phyloP scores from a whole-genome alignment of 2,113 vertebrate species.

The Pipa parva region DNA sequence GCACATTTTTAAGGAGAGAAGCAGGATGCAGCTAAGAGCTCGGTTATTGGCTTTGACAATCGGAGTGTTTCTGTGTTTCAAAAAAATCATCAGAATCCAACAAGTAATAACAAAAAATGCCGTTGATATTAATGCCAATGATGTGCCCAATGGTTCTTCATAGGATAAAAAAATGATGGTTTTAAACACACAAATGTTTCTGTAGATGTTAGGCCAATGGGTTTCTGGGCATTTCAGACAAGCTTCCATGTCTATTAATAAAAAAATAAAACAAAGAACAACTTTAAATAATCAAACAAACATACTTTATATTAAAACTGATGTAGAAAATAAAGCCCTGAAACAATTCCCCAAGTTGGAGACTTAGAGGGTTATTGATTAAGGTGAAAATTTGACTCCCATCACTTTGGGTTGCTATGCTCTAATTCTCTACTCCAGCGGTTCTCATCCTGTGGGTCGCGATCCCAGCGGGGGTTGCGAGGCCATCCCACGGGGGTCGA shows the following conservation, averaged over 20 bases:
- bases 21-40: conserved; percentile 57
- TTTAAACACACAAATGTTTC: conserved; percentile 42
- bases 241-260: neutral
- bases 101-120: conserved; percentile 32
- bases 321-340: too few relatives aligned
- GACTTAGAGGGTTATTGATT: too few relatives aligned
- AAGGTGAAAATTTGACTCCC: too few relatives aligned
- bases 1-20: conserved; percentile 56
- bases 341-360: too few relatives aligned
- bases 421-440: too few relatives aligned
- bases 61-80: conserved; percentile 45
- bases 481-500: too few relatives aligned
- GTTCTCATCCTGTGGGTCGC: too few relatives aligned
- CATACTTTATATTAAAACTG: too few relatives aligned
- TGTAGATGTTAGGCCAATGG: neutral
- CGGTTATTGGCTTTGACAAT: conserved; percentile 57
- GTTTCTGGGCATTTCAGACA: neutral
- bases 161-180: conserved; percentile 40
- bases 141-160: conserved; percentile 58
- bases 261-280: too few relatives aligned
- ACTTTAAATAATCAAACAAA: too few relatives aligned
- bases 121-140: conserved; percentile 49
- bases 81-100: conserved; percentile 44
- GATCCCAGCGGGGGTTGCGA: too few relatives aligned
- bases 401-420: too few relatives aligned